Evolutionary conservation across 2,888 invertebrate species (phyloP), one percentile per base, ranked within the genome.

Genomic region (Xestia xanthographa): DNA sequence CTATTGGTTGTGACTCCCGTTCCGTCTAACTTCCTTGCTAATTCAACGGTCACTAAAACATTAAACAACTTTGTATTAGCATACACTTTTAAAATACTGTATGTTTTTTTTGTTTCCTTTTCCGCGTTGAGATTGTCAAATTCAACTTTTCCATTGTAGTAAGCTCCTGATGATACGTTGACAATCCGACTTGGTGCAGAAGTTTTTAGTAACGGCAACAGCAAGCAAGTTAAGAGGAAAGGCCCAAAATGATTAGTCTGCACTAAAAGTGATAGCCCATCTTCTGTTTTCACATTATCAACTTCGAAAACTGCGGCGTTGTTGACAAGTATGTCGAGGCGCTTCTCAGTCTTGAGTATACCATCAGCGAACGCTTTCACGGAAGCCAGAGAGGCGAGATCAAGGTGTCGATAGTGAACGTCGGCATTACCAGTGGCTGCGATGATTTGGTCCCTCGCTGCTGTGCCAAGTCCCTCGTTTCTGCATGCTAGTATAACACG

Each of bases 401-500:
- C 97, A 43, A 97, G 90, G 45, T 94, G 87, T 86, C 92, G 94
- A 88, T 91, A 94, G 88, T 95, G 95, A 5, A 95, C 91, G 67
- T 94, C 89, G 20, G 75, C 38, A 78, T 94, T 95, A 17, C 89
- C 92, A 53, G 94, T 93, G 2, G 72, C 81, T 26, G 83, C 65
- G 38, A 93, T 85, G 53, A 95, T 93, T 53, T 87, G 66, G 38
- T 94, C 89, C 65, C 90, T 87, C 3, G 97, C 97, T 84, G 96
- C 94, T 77, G 97, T 97, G 2, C 98, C 98, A 34, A 97, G 97
- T 72, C 97, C 97, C 79, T 97, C 91, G 90, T 98, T 98, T 83
- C 98, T 97, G 92, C 98, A 98, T 0, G 98, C 98, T 97, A 99
- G 96, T 73, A 99, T 98, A 12, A 99, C 97, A 78, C 97, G 97